phyloP scores from a whole-genome alignment of 2,113 vertebrate species.

The Prionailurus viverrinus region DNA sequence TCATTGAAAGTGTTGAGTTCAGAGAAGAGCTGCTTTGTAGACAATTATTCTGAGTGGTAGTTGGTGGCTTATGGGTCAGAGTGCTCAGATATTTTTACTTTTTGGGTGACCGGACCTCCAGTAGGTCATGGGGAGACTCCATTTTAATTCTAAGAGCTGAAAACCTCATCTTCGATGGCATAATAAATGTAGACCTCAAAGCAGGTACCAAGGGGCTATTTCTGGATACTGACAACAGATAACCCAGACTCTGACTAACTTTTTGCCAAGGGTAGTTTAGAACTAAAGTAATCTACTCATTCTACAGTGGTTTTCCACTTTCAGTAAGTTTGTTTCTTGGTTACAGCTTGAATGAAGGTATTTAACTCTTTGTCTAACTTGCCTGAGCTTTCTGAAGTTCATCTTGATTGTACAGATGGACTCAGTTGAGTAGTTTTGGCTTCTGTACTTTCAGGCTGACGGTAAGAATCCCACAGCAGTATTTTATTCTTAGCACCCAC shows the following conservation, averaged over 20 bases:
- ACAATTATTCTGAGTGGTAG: not conserved
- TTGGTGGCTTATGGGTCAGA: not conserved
- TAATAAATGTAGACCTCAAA: not conserved
- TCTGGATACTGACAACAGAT: not conserved
- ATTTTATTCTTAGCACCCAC: constrained; percentile 18
- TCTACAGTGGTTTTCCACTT: constrained; percentile 8
- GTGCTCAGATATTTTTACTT: not conserved
- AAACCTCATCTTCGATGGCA: not conserved
- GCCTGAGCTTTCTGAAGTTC: not conserved
- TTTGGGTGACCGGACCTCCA: not conserved
- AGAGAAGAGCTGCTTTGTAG: not conserved
- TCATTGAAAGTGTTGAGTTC: constrained; percentile 10
- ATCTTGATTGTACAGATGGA: not conserved
- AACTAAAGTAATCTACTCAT: not conserved
- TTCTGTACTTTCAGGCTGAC: constrained; percentile 19
- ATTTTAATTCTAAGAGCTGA: not conserved
- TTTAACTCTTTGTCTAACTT: constrained; percentile 45
- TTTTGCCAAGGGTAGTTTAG: not conserved
- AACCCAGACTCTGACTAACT: constrained; percentile 13
- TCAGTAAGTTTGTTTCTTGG: not conserved
- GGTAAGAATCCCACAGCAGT: not conserved
- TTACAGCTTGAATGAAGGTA: not conserved
- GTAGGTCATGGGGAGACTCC: not conserved
- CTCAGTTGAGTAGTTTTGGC: not conserved
- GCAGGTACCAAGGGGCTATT: not conserved